These are phyloP conservation scores for Ctenopoma kingsleyae DNA, from an alignment of 2,797 vertebrate genomes.

Conservation along the genomic window DNA sequence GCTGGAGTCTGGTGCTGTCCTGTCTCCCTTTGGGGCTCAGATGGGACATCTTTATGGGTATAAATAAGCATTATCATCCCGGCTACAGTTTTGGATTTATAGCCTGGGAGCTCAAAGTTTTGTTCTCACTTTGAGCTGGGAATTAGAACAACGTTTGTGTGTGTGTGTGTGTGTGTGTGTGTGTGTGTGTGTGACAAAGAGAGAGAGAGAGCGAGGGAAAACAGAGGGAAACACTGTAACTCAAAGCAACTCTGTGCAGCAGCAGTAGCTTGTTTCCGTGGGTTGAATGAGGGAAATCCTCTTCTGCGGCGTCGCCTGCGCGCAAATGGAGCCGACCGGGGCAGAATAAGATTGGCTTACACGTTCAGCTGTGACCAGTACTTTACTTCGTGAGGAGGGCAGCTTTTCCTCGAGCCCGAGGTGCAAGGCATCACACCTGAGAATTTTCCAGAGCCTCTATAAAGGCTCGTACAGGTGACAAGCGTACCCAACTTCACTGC, in stretches of 20 bases:
- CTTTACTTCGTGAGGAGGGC: slow-evolving; percentile 27
- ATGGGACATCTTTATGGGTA: slow-evolving; percentile 46
- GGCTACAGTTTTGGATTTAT: slow-evolving; percentile 51
- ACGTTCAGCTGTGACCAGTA: slow-evolving; percentile 14
- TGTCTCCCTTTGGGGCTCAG: slow-evolving; percentile 28
- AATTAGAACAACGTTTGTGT: slow-evolving; percentile 55
- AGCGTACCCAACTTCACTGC: slow-evolving; percentile 55
- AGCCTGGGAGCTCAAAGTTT: slow-evolving; percentile 48
- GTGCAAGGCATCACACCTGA: slow-evolving; percentile 7
- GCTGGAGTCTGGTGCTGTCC: slow-evolving; percentile 15
- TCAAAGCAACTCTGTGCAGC: slow-evolving; percentile 57
- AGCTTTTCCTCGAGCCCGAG: slow-evolving; percentile 9
- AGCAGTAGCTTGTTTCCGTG: slow-evolving; percentile 34
- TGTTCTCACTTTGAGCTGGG: slow-evolving; percentile 41
- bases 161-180: slow-evolving; percentile 6
- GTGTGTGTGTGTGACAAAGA: slow-evolving; percentile 8
- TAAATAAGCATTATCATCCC: slow-evolving; percentile 55
- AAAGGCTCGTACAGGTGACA: slow-evolving; percentile 70
- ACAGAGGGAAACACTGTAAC: slow-evolving; percentile 54
- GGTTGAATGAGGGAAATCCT: slow-evolving; percentile 37
- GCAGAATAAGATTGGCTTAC: slow-evolving; percentile 24
- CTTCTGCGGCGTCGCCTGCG: slow-evolving; percentile 47
- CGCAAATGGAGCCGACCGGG: slow-evolving; percentile 42
- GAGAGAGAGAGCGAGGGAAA: slow-evolving; percentile 10
- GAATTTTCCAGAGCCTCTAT: slow-evolving; percentile 17